Base-by-base conservation (phyloP, 2,888 invertebrate genomes). In the Agriopis leucophaearia region DNA sequence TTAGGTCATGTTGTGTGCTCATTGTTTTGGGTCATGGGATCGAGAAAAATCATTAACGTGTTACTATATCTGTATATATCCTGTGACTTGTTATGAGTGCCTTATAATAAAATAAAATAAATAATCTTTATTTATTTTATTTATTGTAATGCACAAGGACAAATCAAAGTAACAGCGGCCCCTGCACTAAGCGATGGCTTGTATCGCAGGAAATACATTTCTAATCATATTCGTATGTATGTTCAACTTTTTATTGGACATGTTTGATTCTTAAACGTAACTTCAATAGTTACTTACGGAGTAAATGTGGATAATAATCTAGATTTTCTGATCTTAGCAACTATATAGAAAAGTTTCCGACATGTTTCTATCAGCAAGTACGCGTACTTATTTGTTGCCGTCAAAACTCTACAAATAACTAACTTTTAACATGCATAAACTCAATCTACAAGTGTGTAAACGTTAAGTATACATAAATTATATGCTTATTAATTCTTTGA, bases 351-450 rank as follows among this genome's bases (percentile, higher is more conserved):
- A 67, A 67, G 64, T 69, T 70, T 62, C 27, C 15, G 50, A 69
- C 61, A 71, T 66, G 63, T 66, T 71, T 51, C 66, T 65, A 65
- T 52, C 58, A 35, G 27, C 51, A 56, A 70, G 54, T 55, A 55
- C 8, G 42, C 35, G 16, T 85, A 80, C 84, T 84, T 85, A 80
- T 83, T 84, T 79, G 81, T 81, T 81, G 78, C 80, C 78, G 78
- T 83, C 79, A 80, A 74, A 82, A 83, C 79, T 82, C 83, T 38
- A 72, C 70, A 68, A 78, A 78, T 78, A n/a, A 74, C 72, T 72
- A 75, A 75, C 74, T 78, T 76, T 81, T 63, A 73, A 66, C 68
- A 69, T 67, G 64, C 64, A 64, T 62, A 64, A 69, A 64, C 69
- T 72, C 63, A 72, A 69, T 68, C 71, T 70, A 69, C 73, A 74